phyloP scores from a whole-genome alignment of 2,888 invertebrate species.

The Ctenicera cuprea region DNA sequence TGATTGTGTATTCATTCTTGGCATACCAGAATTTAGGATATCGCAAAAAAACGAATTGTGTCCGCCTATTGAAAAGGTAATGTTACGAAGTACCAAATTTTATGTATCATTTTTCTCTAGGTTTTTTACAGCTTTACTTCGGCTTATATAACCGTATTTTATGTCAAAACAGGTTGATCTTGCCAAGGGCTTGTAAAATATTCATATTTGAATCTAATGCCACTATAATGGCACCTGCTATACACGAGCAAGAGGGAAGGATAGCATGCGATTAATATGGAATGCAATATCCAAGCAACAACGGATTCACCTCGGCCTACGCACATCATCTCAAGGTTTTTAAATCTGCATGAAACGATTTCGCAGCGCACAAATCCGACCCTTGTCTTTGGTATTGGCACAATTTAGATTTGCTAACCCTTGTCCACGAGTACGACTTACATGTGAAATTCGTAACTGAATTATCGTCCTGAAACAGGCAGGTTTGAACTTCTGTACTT shows the following conservation, averaged over 20 bases:
- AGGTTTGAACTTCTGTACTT: constrained; percentile 22
- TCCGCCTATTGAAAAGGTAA: too few species aligned
- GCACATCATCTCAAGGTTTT: constrained; percentile 36
- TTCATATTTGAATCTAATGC: constrained; percentile 34
- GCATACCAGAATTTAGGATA: too few species aligned
- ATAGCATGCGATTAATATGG: constrained; percentile 28
- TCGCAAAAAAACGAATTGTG: too few species aligned
- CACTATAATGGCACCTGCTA: constrained; percentile 24
- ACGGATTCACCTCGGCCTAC: constrained; percentile 12
- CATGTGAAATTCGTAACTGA: constrained; percentile 43
- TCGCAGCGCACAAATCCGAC: constrained; percentile 25
- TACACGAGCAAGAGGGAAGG: neutral
- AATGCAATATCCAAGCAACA: constrained; percentile 29
- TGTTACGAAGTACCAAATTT: neutral
- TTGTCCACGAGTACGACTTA: constrained; percentile 37
- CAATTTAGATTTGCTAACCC: constrained; percentile 43
- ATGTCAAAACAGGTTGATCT: neutral
- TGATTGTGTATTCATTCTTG: too few species aligned
- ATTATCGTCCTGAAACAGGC: constrained; percentile 40
- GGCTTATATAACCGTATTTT: neutral
- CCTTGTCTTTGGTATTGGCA: constrained; percentile 44
- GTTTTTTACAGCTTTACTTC: too few species aligned
- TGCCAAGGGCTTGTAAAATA: constrained; percentile 24
- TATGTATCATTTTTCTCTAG: too few species aligned
- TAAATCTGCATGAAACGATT: constrained; percentile 33